phyloP scores from a whole-genome alignment of 2,888 invertebrate species.

The Monopis laevigella region DNA sequence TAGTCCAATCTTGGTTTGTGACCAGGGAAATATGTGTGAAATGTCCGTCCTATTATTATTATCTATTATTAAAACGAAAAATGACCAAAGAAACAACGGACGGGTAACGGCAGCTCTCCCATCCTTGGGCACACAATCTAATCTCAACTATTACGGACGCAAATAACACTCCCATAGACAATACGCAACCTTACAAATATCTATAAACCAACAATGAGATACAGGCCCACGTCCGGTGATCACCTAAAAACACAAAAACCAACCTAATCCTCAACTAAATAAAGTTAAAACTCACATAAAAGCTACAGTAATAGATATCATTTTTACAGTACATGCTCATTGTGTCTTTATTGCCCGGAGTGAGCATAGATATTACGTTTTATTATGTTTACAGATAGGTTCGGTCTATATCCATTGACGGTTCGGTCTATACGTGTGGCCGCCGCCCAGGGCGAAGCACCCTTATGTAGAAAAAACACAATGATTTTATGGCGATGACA shows the following conservation, averaged over 20 bases:
- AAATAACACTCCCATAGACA: constrained; percentile 45
- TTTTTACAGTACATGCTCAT: constrained; percentile 52
- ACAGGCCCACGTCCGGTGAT: constrained; percentile 9
- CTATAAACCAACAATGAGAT: constrained; percentile 32
- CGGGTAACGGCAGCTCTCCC: constrained; percentile 28
- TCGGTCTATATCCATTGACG: constrained; percentile 33
- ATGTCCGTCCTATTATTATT: too few relatives aligned
- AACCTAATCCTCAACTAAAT: constrained; percentile 14
- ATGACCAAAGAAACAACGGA: constrained; percentile 4
- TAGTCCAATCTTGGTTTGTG: too few relatives aligned
- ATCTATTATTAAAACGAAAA: constrained; percentile 3
- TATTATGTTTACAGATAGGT: constrained; percentile 60
- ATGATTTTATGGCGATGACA: constrained; percentile 50
- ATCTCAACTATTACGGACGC: constrained; percentile 43
- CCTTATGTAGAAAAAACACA: constrained; percentile 34
- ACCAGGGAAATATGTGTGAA: too few relatives aligned
- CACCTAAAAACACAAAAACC: constrained; percentile 21
- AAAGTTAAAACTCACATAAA: background rate
- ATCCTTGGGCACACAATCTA: constrained; percentile 24
- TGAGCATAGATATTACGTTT: constrained; percentile 59
- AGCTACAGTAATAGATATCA: constrained; percentile 14
- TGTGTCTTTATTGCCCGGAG: constrained; percentile 54
- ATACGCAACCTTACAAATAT: constrained; percentile 46
- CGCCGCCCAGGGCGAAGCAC: constrained; percentile 46
- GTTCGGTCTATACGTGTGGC: constrained; percentile 45